A percentile compares a stretch with the other conserved stretches of the same genome.
phyloP scores from a whole-genome alignment of 1,140 invertebrate species.

The Ericerus pela region DNA sequence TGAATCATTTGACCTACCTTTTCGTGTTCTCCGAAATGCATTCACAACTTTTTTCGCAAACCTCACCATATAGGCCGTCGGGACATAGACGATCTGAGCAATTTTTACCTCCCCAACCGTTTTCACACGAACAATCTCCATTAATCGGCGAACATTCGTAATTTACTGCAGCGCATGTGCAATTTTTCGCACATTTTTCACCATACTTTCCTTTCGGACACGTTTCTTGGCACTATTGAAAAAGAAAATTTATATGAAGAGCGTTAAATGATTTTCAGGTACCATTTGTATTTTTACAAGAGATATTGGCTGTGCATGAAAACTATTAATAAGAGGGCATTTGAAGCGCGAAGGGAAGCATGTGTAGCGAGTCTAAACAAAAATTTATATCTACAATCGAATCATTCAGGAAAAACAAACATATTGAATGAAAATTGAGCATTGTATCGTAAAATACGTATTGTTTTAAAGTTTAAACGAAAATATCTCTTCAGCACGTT shows the following conservation, averaged over 20 bases:
- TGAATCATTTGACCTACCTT: too few relatives aligned
- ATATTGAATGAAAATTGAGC: too few relatives aligned
- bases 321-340: background rate
- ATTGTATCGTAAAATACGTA: too few relatives aligned
- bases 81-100: constrained; percentile 54
- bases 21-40: constrained; percentile 58
- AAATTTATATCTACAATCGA: too few relatives aligned
- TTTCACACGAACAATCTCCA: constrained; percentile 53
- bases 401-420: too few relatives aligned
- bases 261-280: background rate
- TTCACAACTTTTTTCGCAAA: constrained; percentile 56
- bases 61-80: constrained; percentile 46
- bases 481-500: too few relatives aligned
- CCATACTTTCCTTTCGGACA: constrained; percentile 66
- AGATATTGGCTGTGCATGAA: background rate
- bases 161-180: constrained; percentile 55
- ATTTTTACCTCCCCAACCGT: constrained; percentile 56
- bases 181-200: constrained; percentile 51
- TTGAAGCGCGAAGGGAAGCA: background rate
- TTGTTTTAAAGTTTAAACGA: too few relatives aligned
- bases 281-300: too few relatives aligned
- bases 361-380: too few relatives aligned
- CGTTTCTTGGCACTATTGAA: constrained; percentile 50
- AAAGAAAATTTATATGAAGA: constrained; percentile 11
- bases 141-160: constrained; percentile 50